A percentile compares a stretch with the other conserved stretches of the same genome.
These are phyloP conservation scores for Odontocerum albicorne DNA, from an alignment of 2,888 invertebrate genomes.

Conservation along the genomic window DNA sequence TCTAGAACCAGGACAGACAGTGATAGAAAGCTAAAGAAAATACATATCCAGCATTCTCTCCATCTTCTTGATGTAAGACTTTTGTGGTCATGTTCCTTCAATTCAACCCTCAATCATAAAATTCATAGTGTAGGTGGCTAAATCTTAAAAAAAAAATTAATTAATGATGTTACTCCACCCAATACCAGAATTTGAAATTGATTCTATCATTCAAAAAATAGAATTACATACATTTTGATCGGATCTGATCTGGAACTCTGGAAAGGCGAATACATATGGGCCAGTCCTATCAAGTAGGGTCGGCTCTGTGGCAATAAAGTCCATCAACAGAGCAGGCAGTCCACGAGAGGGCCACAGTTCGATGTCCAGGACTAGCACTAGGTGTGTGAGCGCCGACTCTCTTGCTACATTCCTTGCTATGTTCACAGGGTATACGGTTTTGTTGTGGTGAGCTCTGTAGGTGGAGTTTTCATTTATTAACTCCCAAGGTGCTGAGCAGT, in stretches of 20 bases:
- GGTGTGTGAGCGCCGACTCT: slow-evolving; percentile 69
- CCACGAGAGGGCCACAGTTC: slow-evolving; percentile 77
- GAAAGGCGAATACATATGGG: slow-evolving; percentile 71
- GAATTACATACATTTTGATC: slow-evolving; percentile 35
- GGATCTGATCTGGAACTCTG: slow-evolving; percentile 75
- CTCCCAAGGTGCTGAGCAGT: slow-evolving; percentile 57
- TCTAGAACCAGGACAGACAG: too few relatives aligned
- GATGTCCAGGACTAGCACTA: slow-evolving; percentile 73
- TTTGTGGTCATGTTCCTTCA: too few relatives aligned
- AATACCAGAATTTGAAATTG: too few relatives aligned
- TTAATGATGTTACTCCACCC: too few relatives aligned
- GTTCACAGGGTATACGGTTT: slow-evolving; percentile 78
- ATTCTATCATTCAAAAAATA: too few relatives aligned
- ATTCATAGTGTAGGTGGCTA: too few relatives aligned
- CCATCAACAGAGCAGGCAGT: slow-evolving; percentile 68
- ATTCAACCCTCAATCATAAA: too few relatives aligned
- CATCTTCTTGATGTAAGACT: too few relatives aligned
- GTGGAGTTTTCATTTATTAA: slow-evolving; percentile 63
- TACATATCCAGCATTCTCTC: too few relatives aligned
- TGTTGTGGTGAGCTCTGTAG: slow-evolving; percentile 59
- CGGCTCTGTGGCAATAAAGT: slow-evolving; percentile 66
- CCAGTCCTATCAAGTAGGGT: slow-evolving; percentile 52
- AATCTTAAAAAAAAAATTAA: too few relatives aligned
- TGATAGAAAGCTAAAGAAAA: too few relatives aligned
- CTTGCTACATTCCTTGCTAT: slow-evolving; percentile 78